These are phyloP conservation scores for Megathymus violae DNA, from an alignment of 1,140 invertebrate species.

Conservation along the genomic window DNA sequence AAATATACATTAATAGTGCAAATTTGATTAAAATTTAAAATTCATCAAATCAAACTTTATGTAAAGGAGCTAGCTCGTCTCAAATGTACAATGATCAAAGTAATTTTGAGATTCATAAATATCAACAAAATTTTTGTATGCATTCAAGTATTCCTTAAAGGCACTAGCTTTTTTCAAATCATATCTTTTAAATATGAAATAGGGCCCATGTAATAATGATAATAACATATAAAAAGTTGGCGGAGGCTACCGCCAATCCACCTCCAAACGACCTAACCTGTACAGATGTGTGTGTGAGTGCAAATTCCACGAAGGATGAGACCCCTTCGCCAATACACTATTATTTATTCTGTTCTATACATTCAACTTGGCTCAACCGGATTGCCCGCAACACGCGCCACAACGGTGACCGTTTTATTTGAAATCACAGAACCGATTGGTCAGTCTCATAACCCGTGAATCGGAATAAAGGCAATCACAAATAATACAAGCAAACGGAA, in stretches of 20 bases:
- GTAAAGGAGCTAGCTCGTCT: too few relatives aligned
- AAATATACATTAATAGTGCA: too few relatives aligned
- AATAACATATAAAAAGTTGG: slow-evolving; percentile 32
- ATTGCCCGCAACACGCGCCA: slow-evolving; percentile 39
- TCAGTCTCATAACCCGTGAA: slow-evolving; percentile 3
- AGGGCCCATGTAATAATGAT: slow-evolving; percentile 20
- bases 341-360: slow-evolving; percentile 16
- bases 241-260: slow-evolving; percentile 40
- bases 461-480: too few relatives aligned
- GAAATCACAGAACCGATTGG: slow-evolving; percentile 36
- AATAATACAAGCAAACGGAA: not conserved
- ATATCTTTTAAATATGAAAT: slow-evolving; percentile 31
- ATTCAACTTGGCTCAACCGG: slow-evolving; percentile 62
- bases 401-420: slow-evolving; percentile 58
- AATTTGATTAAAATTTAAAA: too few relatives aligned
- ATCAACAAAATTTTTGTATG: slow-evolving; percentile 12
- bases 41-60: too few relatives aligned
- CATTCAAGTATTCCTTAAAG: slow-evolving; percentile 35
- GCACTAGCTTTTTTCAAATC: not conserved
- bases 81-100: too few relatives aligned
- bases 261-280: slow-evolving; percentile 54
- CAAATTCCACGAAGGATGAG: slow-evolving; percentile 78
- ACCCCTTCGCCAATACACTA: slow-evolving; percentile 53
- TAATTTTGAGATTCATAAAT: too few relatives aligned
- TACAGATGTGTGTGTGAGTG: slow-evolving; percentile 70